Percentiles rank a stretch among this genome's conserved stretches.
Conservation (phyloP, 2,113 vertebrate species). For the Cervus canadensis region DNA sequence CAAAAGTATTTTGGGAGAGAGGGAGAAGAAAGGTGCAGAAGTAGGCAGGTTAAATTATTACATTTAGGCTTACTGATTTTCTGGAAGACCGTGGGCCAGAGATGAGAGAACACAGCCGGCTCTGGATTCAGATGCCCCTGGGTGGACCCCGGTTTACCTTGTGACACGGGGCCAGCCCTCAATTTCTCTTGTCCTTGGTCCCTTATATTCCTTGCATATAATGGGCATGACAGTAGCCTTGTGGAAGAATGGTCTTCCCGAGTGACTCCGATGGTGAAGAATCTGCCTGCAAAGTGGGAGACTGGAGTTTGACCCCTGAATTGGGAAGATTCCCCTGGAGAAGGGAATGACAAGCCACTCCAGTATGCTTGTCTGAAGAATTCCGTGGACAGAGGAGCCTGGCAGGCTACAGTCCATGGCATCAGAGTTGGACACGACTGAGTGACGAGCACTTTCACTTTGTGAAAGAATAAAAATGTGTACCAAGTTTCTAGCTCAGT, state of each 20-base stretch:
- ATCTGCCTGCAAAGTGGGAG: not conserved
- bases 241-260: not conserved
- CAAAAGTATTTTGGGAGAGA: not conserved
- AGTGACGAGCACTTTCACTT: not conserved
- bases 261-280: not conserved
- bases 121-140: not conserved
- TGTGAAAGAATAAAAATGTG: not conserved
- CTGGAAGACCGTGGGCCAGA: not conserved
- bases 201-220: not conserved
- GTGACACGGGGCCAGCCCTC: not conserved
- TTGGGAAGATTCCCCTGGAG: not conserved
- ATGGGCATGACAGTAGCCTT: not conserved
- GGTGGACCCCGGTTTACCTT: not conserved
- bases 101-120: fast-evolving
- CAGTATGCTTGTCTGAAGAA: not conserved
- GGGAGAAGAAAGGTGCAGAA: not conserved
- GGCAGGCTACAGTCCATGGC: not conserved
- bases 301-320: not conserved
- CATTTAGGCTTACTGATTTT: not conserved
- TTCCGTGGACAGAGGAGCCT: not conserved
- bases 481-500: not conserved
- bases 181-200: not conserved
- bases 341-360: not conserved
- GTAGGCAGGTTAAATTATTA: not conserved
- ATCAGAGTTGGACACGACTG: not conserved